Evolutionary conservation across 1,140 invertebrate species (phyloP), one percentile per base, ranked within the genome.

Genomic region (Nymphalis io): DNA sequence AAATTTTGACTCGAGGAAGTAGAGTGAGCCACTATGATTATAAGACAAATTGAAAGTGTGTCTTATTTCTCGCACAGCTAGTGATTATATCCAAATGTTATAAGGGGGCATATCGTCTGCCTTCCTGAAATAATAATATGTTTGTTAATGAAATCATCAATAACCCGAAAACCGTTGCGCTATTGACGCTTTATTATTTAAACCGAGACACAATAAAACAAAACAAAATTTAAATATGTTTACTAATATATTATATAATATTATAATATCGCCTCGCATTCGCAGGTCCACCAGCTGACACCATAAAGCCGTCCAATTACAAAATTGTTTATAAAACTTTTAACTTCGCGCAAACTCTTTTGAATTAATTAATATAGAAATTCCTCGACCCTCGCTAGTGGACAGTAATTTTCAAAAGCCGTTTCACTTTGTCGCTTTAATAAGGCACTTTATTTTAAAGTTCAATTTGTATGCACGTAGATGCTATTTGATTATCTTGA

Each of bases 281-380:
- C 33, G 2, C n/a, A 67, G 51, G 23, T 39, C 15, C 12, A 12
- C 16, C 18, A 38, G 3, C 72, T 48, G 13, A 57, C 20, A 64
- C 51, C 51, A 58, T 65, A 62, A 58, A 74, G 68, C 58, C 58
- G 68, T 74, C 67, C 67, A 18, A 62, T 73, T 67, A 48, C 60
- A 57, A 67, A 65, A 67, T 72, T 74, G 69, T 74, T 76, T 74
- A 78, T 78, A 70, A 77, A 55, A 74, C 75, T 74, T 74, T 48
- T 67, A 68, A 78, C 75, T 78, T 70, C 60, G 67, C 72, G 58
- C 64, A 61, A 73, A 64, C 67, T 74, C 69, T 77, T 78, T 78
- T 72, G 72, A 77, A 77, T 74, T 78, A 78, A 74, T 78, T 74
- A 78, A 73, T 67, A 69, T 68, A 66, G 70, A 69, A 76, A 74